Percentiles rank a stretch among this genome's conserved stretches.
Conservation (phyloP, 2,888 invertebrate species). For the Cantharis rustica region DNA sequence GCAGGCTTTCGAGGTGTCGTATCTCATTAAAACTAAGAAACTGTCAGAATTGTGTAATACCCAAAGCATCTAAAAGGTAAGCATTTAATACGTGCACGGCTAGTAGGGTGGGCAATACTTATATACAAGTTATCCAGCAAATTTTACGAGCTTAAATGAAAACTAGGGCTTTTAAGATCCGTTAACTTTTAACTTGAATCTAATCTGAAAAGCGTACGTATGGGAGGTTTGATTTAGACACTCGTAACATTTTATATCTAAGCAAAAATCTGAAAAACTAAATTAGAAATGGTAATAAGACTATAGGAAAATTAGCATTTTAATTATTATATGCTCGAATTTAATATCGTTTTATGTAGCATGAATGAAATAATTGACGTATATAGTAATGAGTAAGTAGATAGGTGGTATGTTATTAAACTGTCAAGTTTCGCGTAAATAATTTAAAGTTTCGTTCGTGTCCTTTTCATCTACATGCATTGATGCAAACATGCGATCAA, state of each 20-base stretch:
- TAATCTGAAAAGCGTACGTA: neutral
- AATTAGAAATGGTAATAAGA: neutral
- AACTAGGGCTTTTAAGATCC: neutral
- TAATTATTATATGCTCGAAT: neutral
- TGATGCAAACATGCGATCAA: constrained; percentile 22
- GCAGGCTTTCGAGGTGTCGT: neutral
- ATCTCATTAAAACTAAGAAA: neutral
- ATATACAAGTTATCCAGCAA: neutral
- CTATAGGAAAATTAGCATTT: neutral
- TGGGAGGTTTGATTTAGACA: neutral
- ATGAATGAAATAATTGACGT: constrained; percentile 7
- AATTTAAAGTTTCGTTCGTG: constrained; percentile 18
- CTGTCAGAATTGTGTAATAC: neutral
- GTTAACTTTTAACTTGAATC: neutral
- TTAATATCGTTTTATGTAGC: neutral
- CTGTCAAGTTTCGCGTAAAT: constrained; percentile 22
- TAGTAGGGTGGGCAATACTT: neutral
- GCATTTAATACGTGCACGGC: neutral
- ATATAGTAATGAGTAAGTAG: constrained; percentile 10
- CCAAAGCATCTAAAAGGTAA: neutral
- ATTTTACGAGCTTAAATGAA: neutral
- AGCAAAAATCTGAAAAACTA: neutral
- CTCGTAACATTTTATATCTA: neutral
- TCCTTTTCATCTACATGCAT: constrained; percentile 18
- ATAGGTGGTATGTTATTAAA: constrained; percentile 18